phyloP scores from a whole-genome alignment of 1,140 invertebrate genomes.

The Ceratina japonica region DNA sequence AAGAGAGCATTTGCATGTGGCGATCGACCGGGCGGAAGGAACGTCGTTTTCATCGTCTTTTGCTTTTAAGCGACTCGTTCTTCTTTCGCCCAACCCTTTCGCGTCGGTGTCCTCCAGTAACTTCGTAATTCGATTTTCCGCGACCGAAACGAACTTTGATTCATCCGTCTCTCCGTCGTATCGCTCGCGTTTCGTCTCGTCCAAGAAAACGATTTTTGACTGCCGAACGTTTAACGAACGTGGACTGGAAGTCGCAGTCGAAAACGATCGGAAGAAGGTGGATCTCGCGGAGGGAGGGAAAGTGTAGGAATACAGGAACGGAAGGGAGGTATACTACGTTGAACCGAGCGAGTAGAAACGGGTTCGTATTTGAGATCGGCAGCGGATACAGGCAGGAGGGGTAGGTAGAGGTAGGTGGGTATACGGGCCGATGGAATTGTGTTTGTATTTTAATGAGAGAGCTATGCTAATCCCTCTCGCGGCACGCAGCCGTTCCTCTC shows the following conservation, averaged over 20 bases:
- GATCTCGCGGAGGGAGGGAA: background rate
- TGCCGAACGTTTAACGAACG: conserved; percentile 75
- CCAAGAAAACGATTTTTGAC: conserved; percentile 73
- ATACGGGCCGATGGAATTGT: conserved; percentile 68
- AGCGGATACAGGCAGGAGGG: conserved; percentile 51
- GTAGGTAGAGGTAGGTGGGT: conserved; percentile 43
- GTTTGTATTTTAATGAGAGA: conserved; percentile 77
- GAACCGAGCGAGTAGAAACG: conserved; percentile 60
- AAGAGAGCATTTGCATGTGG: conserved; percentile 78
- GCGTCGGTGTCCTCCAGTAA: background rate
- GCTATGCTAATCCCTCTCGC: conserved; percentile 75
- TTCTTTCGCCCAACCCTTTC: background rate
- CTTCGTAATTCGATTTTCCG: background rate
- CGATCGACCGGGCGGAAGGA: conserved; percentile 73
- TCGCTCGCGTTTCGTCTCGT: conserved; percentile 10
- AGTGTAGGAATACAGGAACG: background rate
- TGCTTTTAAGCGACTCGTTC: conserved; percentile 54
- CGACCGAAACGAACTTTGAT: background rate
- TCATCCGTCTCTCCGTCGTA: background rate
- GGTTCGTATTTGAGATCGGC: conserved; percentile 69
- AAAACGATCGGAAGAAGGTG: conserved; percentile 20
- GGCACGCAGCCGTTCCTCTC: conserved; percentile 61
- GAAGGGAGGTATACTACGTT: conserved; percentile 35
- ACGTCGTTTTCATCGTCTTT: conserved; percentile 65
- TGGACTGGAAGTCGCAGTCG: conserved; percentile 76